These are phyloP conservation scores for Spatula versicolor DNA, from an alignment of 2,797 vertebrate genomes.

Conservation along the genomic window DNA sequence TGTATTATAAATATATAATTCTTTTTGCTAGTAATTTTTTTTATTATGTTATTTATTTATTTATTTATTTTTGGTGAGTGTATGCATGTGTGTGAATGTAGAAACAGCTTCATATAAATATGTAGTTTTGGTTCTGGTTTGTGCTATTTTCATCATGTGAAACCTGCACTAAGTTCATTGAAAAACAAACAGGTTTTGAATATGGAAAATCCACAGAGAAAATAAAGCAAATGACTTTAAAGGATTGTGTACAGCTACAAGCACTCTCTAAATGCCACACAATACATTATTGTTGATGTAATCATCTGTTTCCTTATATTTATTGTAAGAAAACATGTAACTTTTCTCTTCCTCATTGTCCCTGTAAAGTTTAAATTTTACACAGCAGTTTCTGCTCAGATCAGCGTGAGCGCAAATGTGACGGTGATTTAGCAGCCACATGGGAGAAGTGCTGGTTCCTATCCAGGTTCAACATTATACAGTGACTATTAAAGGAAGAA, in stretches of 20 bases:
- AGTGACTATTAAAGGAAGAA: neutral
- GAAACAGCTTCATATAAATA: neutral
- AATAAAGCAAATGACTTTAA: neutral
- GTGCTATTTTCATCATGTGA: neutral
- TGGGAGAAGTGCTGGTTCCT: neutral
- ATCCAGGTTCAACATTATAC: neutral
- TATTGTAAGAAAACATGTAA: neutral
- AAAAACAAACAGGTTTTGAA: neutral
- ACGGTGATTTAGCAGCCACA: neutral
- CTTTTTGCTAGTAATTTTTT: neutral
- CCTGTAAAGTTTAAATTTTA: neutral
- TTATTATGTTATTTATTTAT: neutral
- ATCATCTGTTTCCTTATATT: neutral
- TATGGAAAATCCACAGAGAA: neutral
- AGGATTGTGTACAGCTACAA: neutral
- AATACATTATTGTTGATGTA: neutral
- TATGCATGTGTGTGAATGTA: accelerated
- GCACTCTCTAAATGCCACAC: neutral
- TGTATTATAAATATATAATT: neutral
- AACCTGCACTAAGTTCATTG: neutral
- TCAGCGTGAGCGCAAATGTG: neutral
- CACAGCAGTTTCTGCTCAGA: neutral
- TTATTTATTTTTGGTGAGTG: no score
- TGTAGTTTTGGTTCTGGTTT: neutral
- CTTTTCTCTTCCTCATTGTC: neutral